Evolutionary conservation across 1,140 invertebrate species (phyloP).

Genomic region (Calycopis cecrops): DNA sequence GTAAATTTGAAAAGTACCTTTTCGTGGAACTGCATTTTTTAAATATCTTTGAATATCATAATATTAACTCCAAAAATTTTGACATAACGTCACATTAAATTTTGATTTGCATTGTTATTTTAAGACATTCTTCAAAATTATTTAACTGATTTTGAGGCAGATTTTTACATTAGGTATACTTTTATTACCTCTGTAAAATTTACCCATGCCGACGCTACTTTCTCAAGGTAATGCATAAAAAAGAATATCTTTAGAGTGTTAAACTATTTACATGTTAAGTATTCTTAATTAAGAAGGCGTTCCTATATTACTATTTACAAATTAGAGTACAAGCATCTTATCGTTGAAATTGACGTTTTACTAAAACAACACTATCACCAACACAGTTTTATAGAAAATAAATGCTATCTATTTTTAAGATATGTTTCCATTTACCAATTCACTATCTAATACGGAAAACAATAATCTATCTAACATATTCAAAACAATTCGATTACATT

Average conservation of each 20-base stretch:
- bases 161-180: no score
- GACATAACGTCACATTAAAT: no score
- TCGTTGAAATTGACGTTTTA: conserved; percentile 13
- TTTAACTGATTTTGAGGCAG: no score
- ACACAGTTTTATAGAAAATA: conserved; percentile 22
- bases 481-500: conserved; percentile 12
- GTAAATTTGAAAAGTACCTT: no score
- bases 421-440: conserved; percentile 25
- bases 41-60: no score
- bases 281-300: conserved; percentile 62
- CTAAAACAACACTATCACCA: conserved; percentile 31
- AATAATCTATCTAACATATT: conserved; percentile 17
- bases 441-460: not conserved
- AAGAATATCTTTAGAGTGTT: conserved; percentile 33
- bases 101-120: no score
- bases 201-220: no score
- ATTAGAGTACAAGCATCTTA: conserved; percentile 26
- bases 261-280: conserved; percentile 43
- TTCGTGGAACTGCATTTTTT: no score
- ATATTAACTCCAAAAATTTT: no score
- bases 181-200: no score
- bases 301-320: conserved; percentile 59
- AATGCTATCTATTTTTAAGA: conserved; percentile 25
- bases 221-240: conserved; percentile 20
- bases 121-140: no score